Base-by-base conservation (phyloP, 2,888 invertebrate genomes). In the Drosophila rubida region DNA sequence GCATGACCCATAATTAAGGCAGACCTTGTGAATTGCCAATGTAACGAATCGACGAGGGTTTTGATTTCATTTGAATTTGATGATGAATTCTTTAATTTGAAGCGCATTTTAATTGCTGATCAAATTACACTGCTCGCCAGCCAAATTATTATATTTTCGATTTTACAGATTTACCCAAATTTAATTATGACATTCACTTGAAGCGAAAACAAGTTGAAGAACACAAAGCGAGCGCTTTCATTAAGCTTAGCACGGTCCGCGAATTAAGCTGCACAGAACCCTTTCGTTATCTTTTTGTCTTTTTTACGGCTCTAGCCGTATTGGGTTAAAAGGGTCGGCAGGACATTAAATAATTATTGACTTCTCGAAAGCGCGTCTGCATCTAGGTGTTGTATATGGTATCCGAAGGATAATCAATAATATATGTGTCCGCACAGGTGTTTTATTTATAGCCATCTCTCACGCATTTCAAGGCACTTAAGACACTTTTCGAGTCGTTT, bases 321-420 rank as follows among this genome's bases (percentile, higher is more conserved):
- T 11, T 9, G 1, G n/a, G 16, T 27, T 27, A 51, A 51, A 53
- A 51, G 41, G 53, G 22, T 41, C 8, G 14, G 9, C 1, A 19
- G 5, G 14, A 13, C 27, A 48, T 42, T 46, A 41, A 74, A 67
- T 59, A 74, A 67, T 70, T 53, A 70, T 59, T 35, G 49, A 37
- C 23, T 54, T n/a, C 11, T 5, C 19, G 42, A 4, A 7, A 16
- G n/a, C 3, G 14, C 13, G 14, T n/a, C n/a, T 35, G 44, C 8
- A 27, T 27, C 11, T 32, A 8, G 1, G 41, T 32, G 13, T 50
- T 30, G 13, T 14, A 7, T 14, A 1, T 2, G 35, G 13, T 32
- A 11, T n/a, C 6, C 25, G 41, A 54, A 30, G 46, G 51, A 30
- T 27, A 45, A 73, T 78, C 78, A 74, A 78, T 62, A 67, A 62